Evolutionary conservation across 2,113 vertebrate species (phyloP), one percentile per base, ranked within the genome.

Genomic region (Gymnogyps californianus): DNA sequence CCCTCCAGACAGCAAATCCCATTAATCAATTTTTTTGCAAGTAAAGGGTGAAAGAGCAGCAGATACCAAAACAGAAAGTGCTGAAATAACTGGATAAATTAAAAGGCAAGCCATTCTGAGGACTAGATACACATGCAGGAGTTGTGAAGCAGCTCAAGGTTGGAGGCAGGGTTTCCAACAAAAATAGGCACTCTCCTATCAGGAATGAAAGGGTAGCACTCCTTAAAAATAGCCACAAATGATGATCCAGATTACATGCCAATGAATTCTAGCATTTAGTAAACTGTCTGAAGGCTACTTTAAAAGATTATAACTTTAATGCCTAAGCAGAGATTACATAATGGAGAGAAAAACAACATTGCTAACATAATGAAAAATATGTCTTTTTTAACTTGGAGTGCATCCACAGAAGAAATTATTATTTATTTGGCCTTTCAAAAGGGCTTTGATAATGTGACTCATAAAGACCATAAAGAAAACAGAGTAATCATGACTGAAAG

Each of bases 401-500:
- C 10, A 55, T 69, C 44, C 4, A 3, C 66, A 69, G 54, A 81
- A 95, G 28, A 83, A 58, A 87, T 54, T 31, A 64, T 59, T 89
- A 94, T 79, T 94, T 94, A 93, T 71, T n/a, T 82, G 77, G 89
- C 71, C 78, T 91, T 95, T 91, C 58, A 51, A 62, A 95, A 75
- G 34, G 67, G 32, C 76, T 93, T 87, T 87, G 67, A 90, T 55
- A 92, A 91, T 5, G 31, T 64, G 62, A 91, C 78, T 87, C 80
- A 62, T 21, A 58, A 88, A 85, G 77, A 76, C 57, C 40, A 55
- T 51, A 87, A 83, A 65, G 57, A 82, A 96, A 97, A 87, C 34
- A 70, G 32, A 75, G 51, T 13, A 91, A 80, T 84, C 49, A 52
- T 11, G 14, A 88, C 52, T 74, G 36, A 54, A 92, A 89, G 77